Conservation (phyloP, 2,113 vertebrate genomes). For the Lichenostomus cassidix region DNA sequence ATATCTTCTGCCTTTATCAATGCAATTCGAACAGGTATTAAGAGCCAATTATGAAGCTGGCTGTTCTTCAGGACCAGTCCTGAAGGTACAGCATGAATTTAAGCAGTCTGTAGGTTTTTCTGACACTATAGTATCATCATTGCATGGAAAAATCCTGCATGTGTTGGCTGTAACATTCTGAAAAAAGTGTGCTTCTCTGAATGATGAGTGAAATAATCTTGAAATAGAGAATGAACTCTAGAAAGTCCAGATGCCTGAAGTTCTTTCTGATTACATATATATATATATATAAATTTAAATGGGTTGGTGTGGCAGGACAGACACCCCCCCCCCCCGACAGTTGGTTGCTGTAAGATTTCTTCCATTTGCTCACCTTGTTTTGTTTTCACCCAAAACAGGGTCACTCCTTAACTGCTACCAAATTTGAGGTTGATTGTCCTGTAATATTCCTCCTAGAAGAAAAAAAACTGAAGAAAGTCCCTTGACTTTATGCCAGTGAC, state of each 20-base stretch:
- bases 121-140: neutral
- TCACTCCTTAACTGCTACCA: neutral
- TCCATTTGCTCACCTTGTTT: neutral
- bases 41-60: neutral
- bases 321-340: no score
- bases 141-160: neutral
- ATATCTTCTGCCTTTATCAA: neutral
- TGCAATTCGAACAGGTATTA: neutral
- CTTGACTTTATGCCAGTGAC: neutral
- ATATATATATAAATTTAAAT: no score
- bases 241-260: neutral
- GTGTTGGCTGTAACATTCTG: neutral
- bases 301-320: no score
- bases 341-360: neutral
- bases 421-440: neutral
- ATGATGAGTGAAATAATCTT: neutral
- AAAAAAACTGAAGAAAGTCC: rapidly evolving
- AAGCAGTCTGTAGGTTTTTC: neutral
- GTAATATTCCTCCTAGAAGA: neutral
- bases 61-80: neutral
- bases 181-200: neutral
- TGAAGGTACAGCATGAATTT: neutral
- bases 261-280: neutral
- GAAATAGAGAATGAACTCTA: neutral
- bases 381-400: neutral